Evolutionary conservation across 2,113 vertebrate genomes (phyloP).

Genomic region (Albula glossodonta): DNA sequence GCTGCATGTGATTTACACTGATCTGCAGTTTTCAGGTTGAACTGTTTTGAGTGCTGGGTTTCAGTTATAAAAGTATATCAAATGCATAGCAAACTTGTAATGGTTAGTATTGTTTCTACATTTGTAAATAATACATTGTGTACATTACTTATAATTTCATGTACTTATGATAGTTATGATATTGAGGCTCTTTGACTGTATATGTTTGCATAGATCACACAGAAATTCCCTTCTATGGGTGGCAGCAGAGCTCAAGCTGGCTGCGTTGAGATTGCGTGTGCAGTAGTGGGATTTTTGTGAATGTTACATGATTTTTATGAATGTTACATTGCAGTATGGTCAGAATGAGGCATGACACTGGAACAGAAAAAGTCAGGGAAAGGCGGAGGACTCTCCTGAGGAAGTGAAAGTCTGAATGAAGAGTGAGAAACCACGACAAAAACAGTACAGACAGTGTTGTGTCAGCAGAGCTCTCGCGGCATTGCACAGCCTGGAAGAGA

Average conservation of each 20-base stretch:
- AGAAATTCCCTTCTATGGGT: not conserved
- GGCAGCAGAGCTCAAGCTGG: not conserved
- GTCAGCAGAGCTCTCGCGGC: not conserved
- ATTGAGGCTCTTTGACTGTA: not conserved
- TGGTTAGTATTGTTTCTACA: not conserved
- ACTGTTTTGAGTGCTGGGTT: not conserved
- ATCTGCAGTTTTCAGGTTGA: not conserved
- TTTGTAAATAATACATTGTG: no score
- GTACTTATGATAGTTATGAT: not conserved
- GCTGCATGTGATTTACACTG: not conserved
- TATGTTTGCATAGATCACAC: not conserved
- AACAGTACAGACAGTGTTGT: not conserved
- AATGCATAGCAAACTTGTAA: not conserved
- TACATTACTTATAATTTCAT: no score
- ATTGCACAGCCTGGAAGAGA: not conserved
- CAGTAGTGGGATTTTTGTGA: not conserved
- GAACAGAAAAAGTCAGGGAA: not conserved
- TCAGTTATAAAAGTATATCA: not conserved
- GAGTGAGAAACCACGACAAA: not conserved
- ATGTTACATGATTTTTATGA: not conserved
- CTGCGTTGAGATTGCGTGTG: not conserved
- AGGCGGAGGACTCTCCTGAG: not conserved
- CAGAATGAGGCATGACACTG: conserved; percentile 21
- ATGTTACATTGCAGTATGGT: not conserved
- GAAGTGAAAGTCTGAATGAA: not conserved